A percentile compares a stretch with the other conserved stretches of the same genome.
These are phyloP conservation scores for Dendrolimus houi DNA, from an alignment of 2,888 invertebrate species.

Conservation along the genomic window DNA sequence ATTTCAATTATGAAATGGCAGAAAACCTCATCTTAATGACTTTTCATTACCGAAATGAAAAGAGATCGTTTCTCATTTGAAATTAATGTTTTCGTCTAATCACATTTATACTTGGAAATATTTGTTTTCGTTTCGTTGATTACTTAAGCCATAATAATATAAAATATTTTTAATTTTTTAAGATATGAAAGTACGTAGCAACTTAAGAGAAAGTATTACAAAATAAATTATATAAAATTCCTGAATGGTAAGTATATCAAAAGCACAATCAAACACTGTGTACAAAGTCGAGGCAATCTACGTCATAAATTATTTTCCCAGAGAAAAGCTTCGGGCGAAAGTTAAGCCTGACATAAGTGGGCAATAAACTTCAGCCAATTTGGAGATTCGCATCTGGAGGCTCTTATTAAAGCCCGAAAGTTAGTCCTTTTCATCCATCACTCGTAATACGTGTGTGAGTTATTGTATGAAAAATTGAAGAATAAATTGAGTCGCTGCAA, in stretches of 20 bases:
- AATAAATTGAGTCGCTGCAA: slow-evolving; percentile 77
- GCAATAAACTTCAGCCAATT: slow-evolving; percentile 77
- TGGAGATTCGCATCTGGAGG: slow-evolving; percentile 77
- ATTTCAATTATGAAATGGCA: slow-evolving; percentile 60
- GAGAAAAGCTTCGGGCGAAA: slow-evolving; percentile 71
- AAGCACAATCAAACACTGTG: slow-evolving; percentile 55
- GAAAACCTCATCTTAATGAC: slow-evolving; percentile 55
- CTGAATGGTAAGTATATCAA: background rate
- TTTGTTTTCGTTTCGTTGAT: background rate
- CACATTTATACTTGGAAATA: background rate
- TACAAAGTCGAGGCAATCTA: slow-evolving; percentile 64
- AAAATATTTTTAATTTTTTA: background rate
- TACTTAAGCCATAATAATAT: background rate
- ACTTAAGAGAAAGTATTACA: no score
- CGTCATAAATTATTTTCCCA: slow-evolving; percentile 72
- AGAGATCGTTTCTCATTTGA: slow-evolving; percentile 30
- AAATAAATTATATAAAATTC: background rate
- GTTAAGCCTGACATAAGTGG: slow-evolving; percentile 77
- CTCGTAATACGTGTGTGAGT: slow-evolving; percentile 76
- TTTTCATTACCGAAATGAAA: slow-evolving; percentile 46
- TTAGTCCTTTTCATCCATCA: slow-evolving; percentile 77
- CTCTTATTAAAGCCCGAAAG: slow-evolving; percentile 77
- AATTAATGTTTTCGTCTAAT: slow-evolving; percentile 10
- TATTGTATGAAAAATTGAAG: slow-evolving; percentile 77
- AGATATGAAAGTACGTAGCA: background rate